Evolutionary conservation across 1,140 invertebrate genomes (phyloP).

Genomic region (Saccostrea cuccullata): DNA sequence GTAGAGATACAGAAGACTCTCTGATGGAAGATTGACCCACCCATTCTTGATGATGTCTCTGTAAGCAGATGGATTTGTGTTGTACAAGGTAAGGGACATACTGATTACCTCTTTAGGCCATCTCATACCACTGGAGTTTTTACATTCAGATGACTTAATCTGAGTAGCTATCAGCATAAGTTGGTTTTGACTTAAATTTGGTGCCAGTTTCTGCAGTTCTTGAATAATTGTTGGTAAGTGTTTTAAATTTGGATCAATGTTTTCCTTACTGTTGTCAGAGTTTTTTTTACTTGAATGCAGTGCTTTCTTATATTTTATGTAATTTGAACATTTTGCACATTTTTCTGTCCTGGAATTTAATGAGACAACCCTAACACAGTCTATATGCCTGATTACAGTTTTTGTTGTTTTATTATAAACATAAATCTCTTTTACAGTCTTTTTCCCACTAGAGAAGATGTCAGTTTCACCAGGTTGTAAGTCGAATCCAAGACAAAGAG

Average conservation of each 20-base stretch:
- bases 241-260: background rate
- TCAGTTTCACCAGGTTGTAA: background rate
- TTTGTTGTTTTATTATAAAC: background rate
- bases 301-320: background rate
- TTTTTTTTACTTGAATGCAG: background rate
- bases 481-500: background rate
- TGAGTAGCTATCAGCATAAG: background rate
- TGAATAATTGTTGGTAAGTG: background rate
- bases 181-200: constrained; percentile 37
- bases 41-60: constrained; percentile 37
- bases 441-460: background rate
- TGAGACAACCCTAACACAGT: background rate
- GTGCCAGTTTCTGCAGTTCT: background rate
- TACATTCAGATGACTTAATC: constrained; percentile 18
- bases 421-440: background rate
- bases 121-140: constrained; percentile 43
- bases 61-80: constrained; percentile 47
- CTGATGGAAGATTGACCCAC: constrained; percentile 40
- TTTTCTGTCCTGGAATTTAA: background rate
- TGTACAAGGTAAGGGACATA: constrained; percentile 40
- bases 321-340: background rate
- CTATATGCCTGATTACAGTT: background rate
- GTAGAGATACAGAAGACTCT: constrained; percentile 39
- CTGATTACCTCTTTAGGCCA: constrained; percentile 44
- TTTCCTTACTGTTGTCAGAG: background rate